Evolutionary conservation across 2,888 invertebrate genomes (phyloP), one percentile per base, ranked within the genome.

Genomic region (Drosophila tripunctata): DNA sequence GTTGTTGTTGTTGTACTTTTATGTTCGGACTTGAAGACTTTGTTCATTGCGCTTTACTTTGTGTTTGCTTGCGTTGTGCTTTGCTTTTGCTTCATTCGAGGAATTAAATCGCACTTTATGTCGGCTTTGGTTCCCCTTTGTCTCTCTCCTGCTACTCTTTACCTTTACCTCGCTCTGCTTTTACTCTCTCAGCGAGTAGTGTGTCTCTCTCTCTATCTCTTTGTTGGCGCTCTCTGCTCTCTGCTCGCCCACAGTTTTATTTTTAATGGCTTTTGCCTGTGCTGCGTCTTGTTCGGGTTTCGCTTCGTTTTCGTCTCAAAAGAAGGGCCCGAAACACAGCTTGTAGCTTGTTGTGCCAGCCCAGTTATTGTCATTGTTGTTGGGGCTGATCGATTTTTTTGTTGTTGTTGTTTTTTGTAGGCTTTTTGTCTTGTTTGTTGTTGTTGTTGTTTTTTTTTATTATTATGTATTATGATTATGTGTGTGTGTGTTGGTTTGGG

Each of bases 1-100:
- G n/a, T n/a, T n/a, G n/a, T n/a, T n/a, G n/a, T n/a, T n/a, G n/a
- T n/a, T n/a, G n/a, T n/a, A n/a, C 79, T 72, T 61, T 68, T 63
- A 15, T 44, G 45, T 47, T 72, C 72, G 65, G 71, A 75, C 75
- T 72, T 63, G 57, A n/a, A n/a, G 65, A 68, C 64, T 75, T 75
- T 75, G 82, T 83, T 88, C 86, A 86, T 75, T 84, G 88, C 87
- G 87, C 85, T 87, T 87, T 87, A 78, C 74, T 83, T 83, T 82
- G 82, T 77, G 82, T 10, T 27, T 27, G 27, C 27, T 27, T 27
- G n/a, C 86, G 84, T 75, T 84, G 88, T 87, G 87, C 85, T 87
- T 87, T 87, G 76, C 74, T 83, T 83, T 82, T 27, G 82, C 73
- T 45, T 75, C 62, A 65, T 73, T 77, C 71, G 76, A 84, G 84